Evolutionary conservation across 2,888 invertebrate species (phyloP).

Genomic region (Metopia argyrocephala): DNA sequence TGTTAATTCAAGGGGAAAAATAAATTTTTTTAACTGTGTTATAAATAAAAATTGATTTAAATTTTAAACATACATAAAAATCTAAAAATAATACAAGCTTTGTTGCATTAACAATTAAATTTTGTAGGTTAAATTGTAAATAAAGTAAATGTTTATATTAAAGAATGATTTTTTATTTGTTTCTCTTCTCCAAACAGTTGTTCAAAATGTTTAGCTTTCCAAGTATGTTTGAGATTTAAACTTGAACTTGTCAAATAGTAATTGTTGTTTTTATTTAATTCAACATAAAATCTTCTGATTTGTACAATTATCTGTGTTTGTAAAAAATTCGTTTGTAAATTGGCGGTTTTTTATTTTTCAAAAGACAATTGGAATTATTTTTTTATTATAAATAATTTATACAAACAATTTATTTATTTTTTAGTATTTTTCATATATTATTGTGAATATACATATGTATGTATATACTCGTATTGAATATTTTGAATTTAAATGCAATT

Average conservation of each 20-base stretch:
- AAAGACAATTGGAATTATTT: slow-evolving; percentile 39
- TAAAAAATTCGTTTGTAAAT: slow-evolving; percentile 12
- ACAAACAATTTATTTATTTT: neutral
- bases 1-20: slow-evolving; percentile 49
- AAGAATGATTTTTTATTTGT: neutral
- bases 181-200: neutral
- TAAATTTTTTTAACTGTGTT: neutral
- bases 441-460: neutral
- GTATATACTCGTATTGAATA: too few species aligned
- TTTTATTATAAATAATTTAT: slow-evolving; percentile 38
- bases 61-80: neutral
- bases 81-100: neutral
- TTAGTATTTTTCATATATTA: neutral
- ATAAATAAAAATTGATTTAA: neutral
- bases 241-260: slow-evolving; percentile 63
- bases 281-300: neutral
- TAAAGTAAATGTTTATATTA: neutral
- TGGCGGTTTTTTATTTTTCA: slow-evolving; percentile 20
- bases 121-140: slow-evolving; percentile 17
- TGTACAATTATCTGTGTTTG: slow-evolving; percentile 3
- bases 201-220: slow-evolving; percentile 20
- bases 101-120: slow-evolving; percentile 4
- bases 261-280: slow-evolving; percentile 33
- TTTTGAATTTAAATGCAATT: slow-evolving; percentile 16
- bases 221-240: slow-evolving; percentile 40